Base-by-base conservation (phyloP, 1,140 invertebrate species). In the Saccostrea glomerata region DNA sequence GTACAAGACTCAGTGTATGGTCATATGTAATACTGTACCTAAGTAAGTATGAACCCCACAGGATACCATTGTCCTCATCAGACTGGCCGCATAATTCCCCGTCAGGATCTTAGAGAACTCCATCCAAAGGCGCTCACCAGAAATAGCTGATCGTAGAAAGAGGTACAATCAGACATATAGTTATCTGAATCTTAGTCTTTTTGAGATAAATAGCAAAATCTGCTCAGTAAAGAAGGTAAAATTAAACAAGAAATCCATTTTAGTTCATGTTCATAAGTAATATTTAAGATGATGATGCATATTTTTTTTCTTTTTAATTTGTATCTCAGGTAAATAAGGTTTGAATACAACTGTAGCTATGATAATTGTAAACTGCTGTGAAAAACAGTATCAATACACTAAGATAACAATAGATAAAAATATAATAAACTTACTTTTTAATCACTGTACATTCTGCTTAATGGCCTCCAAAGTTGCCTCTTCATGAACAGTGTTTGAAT, bases 51-150 rank as follows among this genome's bases (percentile, higher is more conserved):
- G 95, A 84, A 98, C 93, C 13, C 96, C 97, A 89, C 97, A 96
- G 89, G 97, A 96, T 1, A 98, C 90, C 96, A 99, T 98, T 92
- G 96, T 97, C 56, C 96, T 94, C 25, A 98, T 95, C 13, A 99
- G 93, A 87, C 97, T 96, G 13, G 96, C 96, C 25, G 96, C 96
- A 96, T 96, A 98, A 88, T 98, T 98, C 47, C 98, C 98, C 91
- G 96, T 95, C 0, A 99, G 94, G 88, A 98, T 99, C 95, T 98
- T 98, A 92, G 97, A 97, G 87, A 99, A 95, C 96, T 99, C 99
- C n/a, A 96, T 95, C 98, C 98, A 99, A 90, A 99, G 97, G 94
- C 99, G 96, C 96, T 99, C 99, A 4, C 99, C 99, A 84, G 98
- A 98, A 90, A 99, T 97, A 91, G 95, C 96, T 92, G 96, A 91